Percentiles rank a stretch among this genome's conserved stretches.
These are phyloP conservation scores for Ctenosaura bakeri DNA, from an alignment of 2,797 vertebrate species.

Conservation along the genomic window DNA sequence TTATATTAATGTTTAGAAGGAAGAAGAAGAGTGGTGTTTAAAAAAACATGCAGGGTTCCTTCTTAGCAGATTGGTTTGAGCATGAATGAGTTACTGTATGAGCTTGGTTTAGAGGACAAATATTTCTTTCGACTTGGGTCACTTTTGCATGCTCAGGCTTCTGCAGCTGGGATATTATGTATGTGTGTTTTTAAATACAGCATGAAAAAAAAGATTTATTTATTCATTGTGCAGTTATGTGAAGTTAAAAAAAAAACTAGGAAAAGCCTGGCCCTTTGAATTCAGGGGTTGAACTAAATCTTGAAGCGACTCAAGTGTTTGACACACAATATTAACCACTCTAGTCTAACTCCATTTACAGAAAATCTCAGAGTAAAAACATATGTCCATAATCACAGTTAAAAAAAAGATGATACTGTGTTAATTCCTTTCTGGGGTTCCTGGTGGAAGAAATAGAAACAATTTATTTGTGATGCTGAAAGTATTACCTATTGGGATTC, in stretches of 20 bases:
- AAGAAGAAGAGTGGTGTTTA: neutral
- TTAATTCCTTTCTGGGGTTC: no score
- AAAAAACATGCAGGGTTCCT: neutral
- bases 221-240: neutral
- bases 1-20: slow-evolving; percentile 29
- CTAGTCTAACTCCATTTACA: no score
- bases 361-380: no score
- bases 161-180: neutral
- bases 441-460: no score
- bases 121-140: slow-evolving; percentile 9
- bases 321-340: no score
- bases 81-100: fast-evolving
- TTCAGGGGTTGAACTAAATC: neutral
- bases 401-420: no score
- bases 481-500: no score
- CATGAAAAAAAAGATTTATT: neutral
- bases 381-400: no score
- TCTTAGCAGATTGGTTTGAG: neutral
- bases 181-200: neutral
- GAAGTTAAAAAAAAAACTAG: fast-evolving
- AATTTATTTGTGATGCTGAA: no score
- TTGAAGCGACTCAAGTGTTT: neutral
- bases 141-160: neutral
- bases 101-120: neutral
- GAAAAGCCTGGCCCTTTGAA: neutral